Evolutionary conservation across 2,113 vertebrate genomes (phyloP), one percentile per base, ranked within the genome.

Genomic region (Chrysochloris asiatica): DNA sequence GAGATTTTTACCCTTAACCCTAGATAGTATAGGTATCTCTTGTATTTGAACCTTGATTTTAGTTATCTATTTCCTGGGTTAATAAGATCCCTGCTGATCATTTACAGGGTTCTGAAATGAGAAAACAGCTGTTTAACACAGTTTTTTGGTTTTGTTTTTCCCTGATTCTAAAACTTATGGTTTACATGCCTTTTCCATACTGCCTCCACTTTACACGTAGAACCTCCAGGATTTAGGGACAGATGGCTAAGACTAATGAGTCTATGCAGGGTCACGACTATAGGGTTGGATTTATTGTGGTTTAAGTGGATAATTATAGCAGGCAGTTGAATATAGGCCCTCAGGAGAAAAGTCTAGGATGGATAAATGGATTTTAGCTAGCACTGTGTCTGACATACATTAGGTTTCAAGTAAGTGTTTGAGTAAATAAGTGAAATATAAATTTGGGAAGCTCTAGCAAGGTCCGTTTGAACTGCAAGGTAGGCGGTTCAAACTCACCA

Each of bases 371-470:
- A 83, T 88, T 83, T 86, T 86, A 43, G 36, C 30, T 73, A 73
- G 6, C 61, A 88, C 6, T 43, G 13, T 81, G 13, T 81, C 21
- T 92, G 47, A 78, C 54, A 90, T 47, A 88, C 45, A 79, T 36
- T 48, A 38, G 0, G 1, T 19, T 78, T 92, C 28, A 45, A 83
- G 47, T 73, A 90, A 73, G 79, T 88, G 86, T 85, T 52, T 88
- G 13, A 90, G n/a, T 88, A 82, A 69, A 82, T 77, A 79, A 61
- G 88, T 86, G 26, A 93, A 90, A 90, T 83, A 8, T 50, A 59
- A 79, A 88, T 83, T 88, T 80, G 19, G 11, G 28, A 90, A 7
- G 72, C 21, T 87, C 16, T 59, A 65, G 69, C 47, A n/a, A n/a
- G n/a, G n/a, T n/a, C n/a, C n/a, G n/a, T n/a, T n/a, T n/a, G n/a